Percentiles rank a stretch among this genome's conserved stretches.
Evolutionary conservation across 2,113 vertebrate species (phyloP).

Genomic region (Alaudala cheleensis): DNA sequence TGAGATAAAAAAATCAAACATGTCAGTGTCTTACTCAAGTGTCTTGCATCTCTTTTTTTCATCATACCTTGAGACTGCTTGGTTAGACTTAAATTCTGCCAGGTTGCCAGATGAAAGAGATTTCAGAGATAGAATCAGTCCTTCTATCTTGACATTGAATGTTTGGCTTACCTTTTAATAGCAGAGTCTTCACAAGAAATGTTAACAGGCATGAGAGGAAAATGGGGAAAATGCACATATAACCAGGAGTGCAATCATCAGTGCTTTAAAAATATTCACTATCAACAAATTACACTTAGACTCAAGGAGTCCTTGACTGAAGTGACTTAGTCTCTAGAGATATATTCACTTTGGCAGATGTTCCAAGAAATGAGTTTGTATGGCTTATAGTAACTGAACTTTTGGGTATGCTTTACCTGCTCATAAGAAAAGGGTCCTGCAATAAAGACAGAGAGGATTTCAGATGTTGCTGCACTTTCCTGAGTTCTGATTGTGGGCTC

Average conservation of each 20-base stretch:
- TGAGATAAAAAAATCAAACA: not conserved
- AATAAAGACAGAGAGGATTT: not conserved
- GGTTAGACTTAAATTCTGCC: not conserved
- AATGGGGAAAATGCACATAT: not conserved
- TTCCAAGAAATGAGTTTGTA: not conserved
- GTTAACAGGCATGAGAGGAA: not conserved
- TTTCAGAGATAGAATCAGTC: not conserved
- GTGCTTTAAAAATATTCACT: constrained; percentile 38
- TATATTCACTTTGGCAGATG: not conserved
- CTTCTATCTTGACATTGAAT: not conserved
- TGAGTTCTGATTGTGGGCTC: not conserved
- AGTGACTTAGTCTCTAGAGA: constrained; percentile 2
- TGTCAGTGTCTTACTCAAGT: not conserved
- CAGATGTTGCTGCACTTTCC: not conserved
- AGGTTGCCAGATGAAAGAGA: not conserved
- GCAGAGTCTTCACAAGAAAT: not conserved
- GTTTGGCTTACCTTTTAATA: not conserved
- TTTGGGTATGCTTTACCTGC: accelerated
- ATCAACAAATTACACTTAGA: constrained; percentile 20
- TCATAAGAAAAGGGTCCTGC: not conserved
- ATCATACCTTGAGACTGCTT: not conserved
- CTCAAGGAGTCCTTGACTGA: not conserved
- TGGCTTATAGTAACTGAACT: not conserved
- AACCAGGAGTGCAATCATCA: not conserved
- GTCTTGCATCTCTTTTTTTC: not conserved